These are phyloP conservation scores for Dromococcyx pavoninus DNA, from an alignment of 2,797 vertebrate genomes.

Conservation along the genomic window DNA sequence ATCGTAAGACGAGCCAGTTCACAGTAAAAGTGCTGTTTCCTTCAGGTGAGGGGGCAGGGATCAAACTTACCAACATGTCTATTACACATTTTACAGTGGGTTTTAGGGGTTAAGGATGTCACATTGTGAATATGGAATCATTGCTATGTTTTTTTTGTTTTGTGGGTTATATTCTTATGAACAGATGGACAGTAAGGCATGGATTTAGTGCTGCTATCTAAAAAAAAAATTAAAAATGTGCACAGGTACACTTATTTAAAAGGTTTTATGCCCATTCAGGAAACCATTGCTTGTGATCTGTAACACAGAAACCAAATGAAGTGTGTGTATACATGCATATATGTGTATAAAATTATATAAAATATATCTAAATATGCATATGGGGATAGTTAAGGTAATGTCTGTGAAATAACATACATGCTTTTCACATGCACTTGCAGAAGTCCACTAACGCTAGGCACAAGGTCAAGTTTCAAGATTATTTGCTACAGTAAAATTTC, in stretches of 20 bases:
- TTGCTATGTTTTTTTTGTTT: conserved; percentile 46
- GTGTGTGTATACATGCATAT: conserved; percentile 76
- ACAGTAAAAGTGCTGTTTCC: conserved; percentile 25
- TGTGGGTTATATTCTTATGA: conserved; percentile 27
- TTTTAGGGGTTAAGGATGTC: conserved; percentile 35
- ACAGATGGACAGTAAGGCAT: conserved; percentile 65
- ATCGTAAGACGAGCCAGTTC: conserved; percentile 18
- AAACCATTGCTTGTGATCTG: conserved; percentile 74
- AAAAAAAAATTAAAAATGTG: conserved; percentile 22
- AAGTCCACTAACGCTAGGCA: conserved; percentile 60
- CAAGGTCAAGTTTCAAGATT: conserved; percentile 44
- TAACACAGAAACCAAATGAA: conserved; percentile 83
- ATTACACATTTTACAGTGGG: conserved; percentile 40
- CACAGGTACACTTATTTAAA: conserved; percentile 75
- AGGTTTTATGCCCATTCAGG: conserved; percentile 67
- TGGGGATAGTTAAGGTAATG: conserved; percentile 69
- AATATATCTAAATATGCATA: conserved; percentile 77
- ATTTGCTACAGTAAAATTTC: conserved; percentile 62
- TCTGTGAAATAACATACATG: conserved; percentile 72
- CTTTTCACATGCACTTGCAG: conserved; percentile 62
- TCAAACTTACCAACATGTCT: not conserved
- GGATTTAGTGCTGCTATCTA: conserved; percentile 76
- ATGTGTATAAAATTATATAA: conserved; percentile 78
- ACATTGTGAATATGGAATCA: conserved; percentile 36
- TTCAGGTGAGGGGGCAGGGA: not conserved